Base-by-base conservation (phyloP, 2,888 invertebrate genomes). In the Celastrina argiolus region DNA sequence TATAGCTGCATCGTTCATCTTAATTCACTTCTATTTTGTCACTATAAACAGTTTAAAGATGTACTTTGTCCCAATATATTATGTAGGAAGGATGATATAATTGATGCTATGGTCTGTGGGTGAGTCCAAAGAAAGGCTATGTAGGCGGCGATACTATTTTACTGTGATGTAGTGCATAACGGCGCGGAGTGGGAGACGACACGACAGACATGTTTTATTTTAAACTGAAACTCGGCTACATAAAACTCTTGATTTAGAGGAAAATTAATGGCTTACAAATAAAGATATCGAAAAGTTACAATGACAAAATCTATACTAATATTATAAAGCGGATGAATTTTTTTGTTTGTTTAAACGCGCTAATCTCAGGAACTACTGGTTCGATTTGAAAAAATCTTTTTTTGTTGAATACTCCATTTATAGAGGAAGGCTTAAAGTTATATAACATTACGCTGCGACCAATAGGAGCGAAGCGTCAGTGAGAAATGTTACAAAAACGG, bases 61-160 rank as follows among this genome's bases (percentile, higher is more conserved):
- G 31, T 31, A 31, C 12, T 51, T 26, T 22, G 10, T 45, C 18
- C 18, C 1, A 45, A 45, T 18, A 12, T 22, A 26, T 51, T 51
- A 22, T 51, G 22, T 26, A 51, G 51, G 22, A 22, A 26, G 51
- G 45, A 45, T 45, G 45, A 12, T 51, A 22, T 51, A 22, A 22
- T 51, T 51, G 14, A 26, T 51, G 51, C 22, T 51, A 10, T 22
- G 4, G 51, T 69, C 70, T 69, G 74, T 76, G 79, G 79, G 80
- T 79, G 81, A 77, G 75, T 71, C 74, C 74, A 78, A 79, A 73
- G 70, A n/a, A n/a, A n/a, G n/a, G 72, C 71, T 69, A 72, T 72
- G 83, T 83, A 78, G 83, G 84, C 78, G 81, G 61, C 61, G 58
- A n/a, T 31, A 2, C 58, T 75, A 73, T 73, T n/a, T 65, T 69